Base-by-base conservation (phyloP, 2,888 invertebrate genomes). In the Pardosa pseudoannulata region DNA sequence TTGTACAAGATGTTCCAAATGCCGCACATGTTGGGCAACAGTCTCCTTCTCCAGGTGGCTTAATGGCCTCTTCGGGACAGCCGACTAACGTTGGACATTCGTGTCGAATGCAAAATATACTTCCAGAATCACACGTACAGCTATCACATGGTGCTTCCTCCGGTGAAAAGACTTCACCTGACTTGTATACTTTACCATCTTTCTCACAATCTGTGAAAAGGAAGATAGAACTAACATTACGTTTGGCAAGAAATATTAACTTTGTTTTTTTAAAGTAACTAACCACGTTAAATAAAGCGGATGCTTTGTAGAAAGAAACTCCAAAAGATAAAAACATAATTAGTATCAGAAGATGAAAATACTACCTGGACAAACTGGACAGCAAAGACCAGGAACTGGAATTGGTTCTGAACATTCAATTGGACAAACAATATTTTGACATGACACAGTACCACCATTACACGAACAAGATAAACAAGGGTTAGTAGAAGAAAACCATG, bases 11-110 rank as follows among this genome's bases (percentile, higher is more conserved):
- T 6, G 88, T 76, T 7, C 76, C 80, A 64, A 88, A 80, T 3
- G 70, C 85, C 19, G 88, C 83, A 80, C 88, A 88, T 9, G 83
- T 85, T 19, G 83, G 76, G 36, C 88, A 88, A 39, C 88, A 88
- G 23, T 85, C 67, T n/a, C 88, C 85, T 36, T 50, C 28, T 3
- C 72, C 36, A 23, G 88, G 80, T 13, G 83, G 80, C 31, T 50
- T 76, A 0, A 88, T 73, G 9, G 88, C 64, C 68, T 88, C 88
- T 56, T 72, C 79, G 7, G 88, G 88, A 23, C 88, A 88, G 16
- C 70, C 85, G 3, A 85, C 56, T 7, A 88, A 76, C 7, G 75
- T 39, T 1, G 88, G 88, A 68, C 88, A 88, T 41, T 88, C 85
- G 16, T 85, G 80, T 0, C 72, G 74, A 28, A 88, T 67, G 19